phyloP scores from a whole-genome alignment of 2,113 vertebrate genomes.

The Galemys pyrenaicus region DNA sequence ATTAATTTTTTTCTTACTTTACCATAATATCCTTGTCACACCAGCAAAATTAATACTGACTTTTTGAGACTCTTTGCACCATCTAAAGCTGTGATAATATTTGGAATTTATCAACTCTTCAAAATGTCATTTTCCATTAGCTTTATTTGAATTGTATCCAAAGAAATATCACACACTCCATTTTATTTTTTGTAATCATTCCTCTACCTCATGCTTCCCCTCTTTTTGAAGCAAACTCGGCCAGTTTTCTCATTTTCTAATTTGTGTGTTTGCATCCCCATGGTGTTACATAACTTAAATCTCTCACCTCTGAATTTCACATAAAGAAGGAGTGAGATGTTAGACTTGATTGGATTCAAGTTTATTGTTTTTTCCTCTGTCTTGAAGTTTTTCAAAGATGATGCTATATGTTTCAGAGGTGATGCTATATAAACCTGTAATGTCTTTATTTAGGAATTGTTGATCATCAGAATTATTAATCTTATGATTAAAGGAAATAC shows the following conservation, averaged over 20 bases:
- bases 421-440: background rate
- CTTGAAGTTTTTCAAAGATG: background rate
- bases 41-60: constrained; percentile 26
- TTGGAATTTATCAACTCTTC: constrained; percentile 27
- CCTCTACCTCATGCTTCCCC: background rate
- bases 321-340: background rate
- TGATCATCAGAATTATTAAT: constrained; percentile 17
- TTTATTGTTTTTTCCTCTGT: background rate
- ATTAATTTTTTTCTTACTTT: background rate
- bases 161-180: background rate
- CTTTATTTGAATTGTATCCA: constrained; percentile 35
- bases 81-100: background rate
- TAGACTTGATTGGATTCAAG: background rate
- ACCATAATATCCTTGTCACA: background rate
- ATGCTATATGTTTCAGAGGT: constrained; percentile 1
- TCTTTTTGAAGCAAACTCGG: background rate
- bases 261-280: background rate
- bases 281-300: background rate
- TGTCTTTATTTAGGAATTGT: constrained; percentile 20
- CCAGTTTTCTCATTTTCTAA: background rate
- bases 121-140: background rate
- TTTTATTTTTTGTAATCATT: background rate
- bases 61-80: background rate
- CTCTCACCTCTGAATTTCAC: background rate
- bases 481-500: constrained; percentile 9